phyloP scores from a whole-genome alignment of 2,888 invertebrate genomes.

The Augochlorella aurata region DNA sequence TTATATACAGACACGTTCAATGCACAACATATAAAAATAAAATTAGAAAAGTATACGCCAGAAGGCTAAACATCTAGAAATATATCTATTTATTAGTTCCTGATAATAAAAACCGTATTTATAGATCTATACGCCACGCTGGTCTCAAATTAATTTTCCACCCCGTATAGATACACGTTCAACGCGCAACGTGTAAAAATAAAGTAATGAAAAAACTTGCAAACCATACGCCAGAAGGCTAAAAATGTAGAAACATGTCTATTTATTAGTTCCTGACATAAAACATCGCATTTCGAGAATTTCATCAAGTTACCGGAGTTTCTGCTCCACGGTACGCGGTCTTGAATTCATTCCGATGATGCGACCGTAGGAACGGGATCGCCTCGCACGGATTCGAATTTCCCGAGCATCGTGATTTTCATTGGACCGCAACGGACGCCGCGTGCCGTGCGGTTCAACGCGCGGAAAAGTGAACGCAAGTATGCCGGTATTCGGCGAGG shows the following conservation, averaged over 20 bases:
- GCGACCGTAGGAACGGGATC: neutral
- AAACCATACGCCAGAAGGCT: too few species aligned
- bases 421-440: conserved; percentile 52
- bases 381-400: conserved; percentile 32
- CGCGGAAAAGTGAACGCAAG: conserved; percentile 13
- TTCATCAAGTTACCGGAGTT: neutral
- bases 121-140: too few species aligned
- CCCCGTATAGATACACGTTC: too few species aligned
- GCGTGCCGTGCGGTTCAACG: conserved; percentile 33
- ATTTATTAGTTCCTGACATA: neutral
- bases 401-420: conserved; percentile 53
- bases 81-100: too few species aligned
- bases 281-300: neutral
- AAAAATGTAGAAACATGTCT: neutral
- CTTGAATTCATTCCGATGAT: conserved; percentile 19
- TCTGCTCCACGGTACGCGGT: neutral
- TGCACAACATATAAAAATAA: too few species aligned
- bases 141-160: too few species aligned
- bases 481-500: conserved; percentile 4
- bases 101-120: too few species aligned
- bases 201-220: too few species aligned
- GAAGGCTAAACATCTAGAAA: too few species aligned
- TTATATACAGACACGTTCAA: too few species aligned
- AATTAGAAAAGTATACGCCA: too few species aligned
- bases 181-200: too few species aligned